phyloP scores from a whole-genome alignment of 2,113 vertebrate species.

The Brachionichthys hirsutus region DNA sequence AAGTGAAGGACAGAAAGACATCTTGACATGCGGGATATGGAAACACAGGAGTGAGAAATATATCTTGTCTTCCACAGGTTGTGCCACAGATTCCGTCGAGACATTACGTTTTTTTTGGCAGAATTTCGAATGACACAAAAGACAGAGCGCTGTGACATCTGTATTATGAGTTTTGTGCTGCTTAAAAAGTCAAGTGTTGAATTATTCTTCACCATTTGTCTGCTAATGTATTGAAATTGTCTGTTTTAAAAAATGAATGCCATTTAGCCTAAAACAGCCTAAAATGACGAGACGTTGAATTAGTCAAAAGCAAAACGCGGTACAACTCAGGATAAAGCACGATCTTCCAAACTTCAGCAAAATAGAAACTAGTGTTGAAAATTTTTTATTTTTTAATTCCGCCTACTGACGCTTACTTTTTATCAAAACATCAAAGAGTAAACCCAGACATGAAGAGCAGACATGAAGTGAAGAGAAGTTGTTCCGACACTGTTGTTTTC shows the following conservation, averaged over 20 bases:
- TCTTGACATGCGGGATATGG: slow-evolving; percentile 59
- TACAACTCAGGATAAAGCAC: background rate
- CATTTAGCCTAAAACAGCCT: background rate
- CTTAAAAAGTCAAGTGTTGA: background rate
- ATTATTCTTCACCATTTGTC: too few relatives aligned
- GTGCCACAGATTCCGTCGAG: slow-evolving; percentile 30
- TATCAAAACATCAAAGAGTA: background rate
- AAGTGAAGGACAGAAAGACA: slow-evolving; percentile 59
- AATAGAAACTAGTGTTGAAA: background rate
- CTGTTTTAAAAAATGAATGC: background rate
- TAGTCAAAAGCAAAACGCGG: background rate
- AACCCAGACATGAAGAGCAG: background rate
- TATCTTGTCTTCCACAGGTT: slow-evolving; percentile 46
- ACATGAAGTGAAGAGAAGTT: background rate
- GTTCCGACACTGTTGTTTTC: slow-evolving; percentile 2
- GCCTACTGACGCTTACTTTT: background rate
- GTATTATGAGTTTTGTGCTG: slow-evolving; percentile 6
- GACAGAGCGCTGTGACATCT: slow-evolving; percentile 22
- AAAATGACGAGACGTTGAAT: background rate
- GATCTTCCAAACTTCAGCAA: background rate
- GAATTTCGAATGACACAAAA: slow-evolving; percentile 33
- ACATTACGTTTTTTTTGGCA: slow-evolving; percentile 42
- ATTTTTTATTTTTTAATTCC: background rate
- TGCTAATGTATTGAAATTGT: too few relatives aligned
- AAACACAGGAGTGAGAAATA: slow-evolving; percentile 56